Conservation (phyloP, 2,113 vertebrate species). For the Plectropomus leopardus region DNA sequence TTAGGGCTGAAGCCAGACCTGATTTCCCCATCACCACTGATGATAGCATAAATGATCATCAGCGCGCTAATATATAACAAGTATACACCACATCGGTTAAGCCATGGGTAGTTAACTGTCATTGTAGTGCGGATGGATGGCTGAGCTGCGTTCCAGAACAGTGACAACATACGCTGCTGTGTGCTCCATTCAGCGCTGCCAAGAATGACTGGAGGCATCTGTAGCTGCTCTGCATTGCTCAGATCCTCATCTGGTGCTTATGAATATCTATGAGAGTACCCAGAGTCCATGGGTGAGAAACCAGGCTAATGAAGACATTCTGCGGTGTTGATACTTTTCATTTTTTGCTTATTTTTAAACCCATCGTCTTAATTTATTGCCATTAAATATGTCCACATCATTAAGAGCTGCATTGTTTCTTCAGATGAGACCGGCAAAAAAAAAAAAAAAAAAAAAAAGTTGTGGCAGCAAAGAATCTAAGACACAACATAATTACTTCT, state of each 20-base stretch:
- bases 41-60: slow-evolving; percentile 68
- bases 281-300: slow-evolving; percentile 59
- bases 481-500: slow-evolving; percentile 32
- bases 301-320: slow-evolving; percentile 74
- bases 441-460: too few relatives aligned
- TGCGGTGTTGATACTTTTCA: slow-evolving; percentile 39
- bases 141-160: slow-evolving; percentile 73
- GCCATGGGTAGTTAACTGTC: slow-evolving; percentile 76
- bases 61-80: slow-evolving; percentile 63
- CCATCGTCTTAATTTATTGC: slow-evolving; percentile 45
- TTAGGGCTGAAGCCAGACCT: slow-evolving; percentile 37
- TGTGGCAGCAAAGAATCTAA: slow-evolving; percentile 15
- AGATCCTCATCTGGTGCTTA: slow-evolving; percentile 74
- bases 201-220: slow-evolving; percentile 76
- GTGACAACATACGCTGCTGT: slow-evolving; percentile 75
- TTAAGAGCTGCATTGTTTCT: slow-evolving; percentile 51
- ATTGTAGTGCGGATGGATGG: slow-evolving; percentile 74
- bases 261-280: slow-evolving; percentile 75
- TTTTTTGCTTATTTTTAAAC: slow-evolving; percentile 28
- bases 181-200: slow-evolving; percentile 72
- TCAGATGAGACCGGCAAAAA: slow-evolving; percentile 19
- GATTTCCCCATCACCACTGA: slow-evolving; percentile 25
- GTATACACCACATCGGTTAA: slow-evolving; percentile 57
- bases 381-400: slow-evolving; percentile 49
- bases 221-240: slow-evolving; percentile 73